phyloP scores from a whole-genome alignment of 1,140 invertebrate species.

The Bombus breviceps region DNA sequence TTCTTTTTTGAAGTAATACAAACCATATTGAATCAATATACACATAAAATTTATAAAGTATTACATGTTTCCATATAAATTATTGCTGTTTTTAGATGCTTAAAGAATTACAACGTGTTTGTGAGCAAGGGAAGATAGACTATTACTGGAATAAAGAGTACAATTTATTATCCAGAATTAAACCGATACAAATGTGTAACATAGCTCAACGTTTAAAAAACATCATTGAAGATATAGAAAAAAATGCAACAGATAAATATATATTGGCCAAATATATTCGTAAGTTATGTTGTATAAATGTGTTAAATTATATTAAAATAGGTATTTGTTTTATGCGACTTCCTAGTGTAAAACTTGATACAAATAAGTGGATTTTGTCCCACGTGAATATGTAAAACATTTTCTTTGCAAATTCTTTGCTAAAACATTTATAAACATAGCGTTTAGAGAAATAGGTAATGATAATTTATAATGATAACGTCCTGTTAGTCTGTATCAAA shows the following conservation, averaged over 20 bases:
- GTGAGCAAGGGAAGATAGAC: background rate
- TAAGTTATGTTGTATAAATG: slow-evolving; percentile 57
- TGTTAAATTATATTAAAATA: background rate
- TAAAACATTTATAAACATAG: background rate
- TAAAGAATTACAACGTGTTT: slow-evolving; percentile 50
- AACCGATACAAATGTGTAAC: background rate
- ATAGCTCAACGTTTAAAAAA: slow-evolving; percentile 38
- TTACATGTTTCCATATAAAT: slow-evolving; percentile 19
- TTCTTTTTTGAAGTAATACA: slow-evolving; percentile 46
- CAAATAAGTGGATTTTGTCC: background rate
- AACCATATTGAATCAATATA: background rate
- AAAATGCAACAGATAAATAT: slow-evolving; percentile 21
- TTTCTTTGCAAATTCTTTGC: background rate
- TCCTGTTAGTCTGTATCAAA: background rate
- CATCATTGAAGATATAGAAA: slow-evolving; percentile 56
- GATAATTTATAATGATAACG: background rate
- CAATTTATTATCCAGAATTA: slow-evolving; percentile 67
- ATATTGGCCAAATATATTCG: slow-evolving; percentile 58
- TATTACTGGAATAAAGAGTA: slow-evolving; percentile 64
- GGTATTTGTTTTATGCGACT: background rate
- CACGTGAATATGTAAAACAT: background rate
- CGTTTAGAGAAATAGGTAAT: background rate
- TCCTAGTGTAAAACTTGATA: background rate
- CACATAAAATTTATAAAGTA: slow-evolving; percentile 15
- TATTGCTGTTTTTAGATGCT: slow-evolving; percentile 69